Base-by-base conservation (phyloP, 2,797 vertebrate species). In the Galago senegalensis region DNA sequence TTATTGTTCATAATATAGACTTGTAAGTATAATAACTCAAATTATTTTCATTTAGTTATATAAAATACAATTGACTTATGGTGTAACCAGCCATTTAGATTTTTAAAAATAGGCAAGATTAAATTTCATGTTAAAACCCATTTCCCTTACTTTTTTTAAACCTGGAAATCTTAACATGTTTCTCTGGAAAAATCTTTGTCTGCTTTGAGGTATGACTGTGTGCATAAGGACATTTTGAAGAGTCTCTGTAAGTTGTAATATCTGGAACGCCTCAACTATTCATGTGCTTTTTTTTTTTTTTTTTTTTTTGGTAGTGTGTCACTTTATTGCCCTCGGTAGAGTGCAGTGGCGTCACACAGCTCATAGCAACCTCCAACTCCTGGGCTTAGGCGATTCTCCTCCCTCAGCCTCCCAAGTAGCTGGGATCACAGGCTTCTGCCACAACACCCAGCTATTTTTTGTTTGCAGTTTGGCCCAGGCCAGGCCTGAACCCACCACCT, bases 11-110 rank as follows among this genome's bases (percentile, higher is more conserved):
- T 65, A 89, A 17, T 5, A 67, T 31, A 80, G 80, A 6, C 73
- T 63, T 84, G 2, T 8, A 65, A 60, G 11, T 60, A 17, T 58
- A 27, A 49, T 89, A 40, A 77, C 49, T 49, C n/a, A 58, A 58
- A 11, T 58, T 65, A 63, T 63, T 93, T 85, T 86, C 31, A 61
- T 67, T 86, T 43, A 73, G 7, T 67, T 53, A 6, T 29, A 21
- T 73, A 89, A 89, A 89, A 88, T 87, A 49, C 17, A 25, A 61
- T 80, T 79, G 46, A 10, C 25, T 86, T 77, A 43, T 86, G 85
- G 27, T 16, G n/a, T 16, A 83, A 13, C 8, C 58, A 79, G 21
- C 7, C 7, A 70, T 72, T 34, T 56, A 17, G 4, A 65, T 58
- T 16, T 67, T n/a, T 21, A 7, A 43, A 67, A 60, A 25, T 49